Evolutionary conservation across 2,797 vertebrate species (phyloP), one percentile per base, ranked within the genome.

Genomic region (Eulemur rubriventer): DNA sequence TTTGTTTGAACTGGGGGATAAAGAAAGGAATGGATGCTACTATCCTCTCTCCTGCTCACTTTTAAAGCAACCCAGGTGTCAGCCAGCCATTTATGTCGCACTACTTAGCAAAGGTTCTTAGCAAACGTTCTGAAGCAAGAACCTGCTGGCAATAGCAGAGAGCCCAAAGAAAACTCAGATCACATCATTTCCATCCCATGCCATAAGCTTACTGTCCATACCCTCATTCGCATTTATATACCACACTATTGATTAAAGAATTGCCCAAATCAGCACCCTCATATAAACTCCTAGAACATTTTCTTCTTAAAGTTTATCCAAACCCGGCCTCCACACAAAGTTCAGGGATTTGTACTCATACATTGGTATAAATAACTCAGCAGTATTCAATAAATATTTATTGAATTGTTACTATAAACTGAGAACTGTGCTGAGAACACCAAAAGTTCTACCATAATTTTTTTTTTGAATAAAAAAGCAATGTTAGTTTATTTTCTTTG

Each of bases 281-380:
- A 46, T 48, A 50, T 28, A 93, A 89, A 10, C 14, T 20, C n/a
- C 38, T 35, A 38, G n/a, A 75, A 92, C 5, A 65, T 33, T 70
- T 59, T 84, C 82, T 30, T 76, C 38, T 89, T 84, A 48, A 83
- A 91, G 13, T 85, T 75, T 93, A 80, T 88, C 35, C 46, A 91
- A 91, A 84, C 41, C 26, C 30, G 85, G 28, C 28, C 41, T 92
- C 65, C 83, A 55, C 30, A 35, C 52, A 93, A 88, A 95, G 41
- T 70, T 79, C 69, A 91, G 84, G 91, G 26, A 90, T 52, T 81
- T 85, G 43, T 20, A 85, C 69, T 83, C 55, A 38, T 78, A 41
- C 35, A 48, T 14, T 52, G 55, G 38, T 93, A 33, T 52, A 75
- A 63, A 93, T 65, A 59, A 79, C 57, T 38, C 9, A 43, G 33